These are phyloP conservation scores for Eutolmus rufibarbis DNA, from an alignment of 2,888 invertebrate species.

Conservation along the genomic window DNA sequence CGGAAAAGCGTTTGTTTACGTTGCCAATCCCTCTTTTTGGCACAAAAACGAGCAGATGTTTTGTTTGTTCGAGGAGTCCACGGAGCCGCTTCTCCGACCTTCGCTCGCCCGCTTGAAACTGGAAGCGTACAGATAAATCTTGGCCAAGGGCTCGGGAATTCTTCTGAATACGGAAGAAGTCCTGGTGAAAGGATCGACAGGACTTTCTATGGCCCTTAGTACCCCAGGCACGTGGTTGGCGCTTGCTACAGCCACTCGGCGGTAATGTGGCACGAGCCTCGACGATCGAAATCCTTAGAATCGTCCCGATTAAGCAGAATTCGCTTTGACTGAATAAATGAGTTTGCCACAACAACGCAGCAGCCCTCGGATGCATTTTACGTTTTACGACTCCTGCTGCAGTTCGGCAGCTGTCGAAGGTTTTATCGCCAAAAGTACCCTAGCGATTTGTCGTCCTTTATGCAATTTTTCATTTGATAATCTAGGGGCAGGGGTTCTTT, in stretches of 20 bases:
- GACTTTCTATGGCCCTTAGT: neutral
- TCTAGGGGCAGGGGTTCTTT: neutral
- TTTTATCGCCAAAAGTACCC: conserved; percentile 23
- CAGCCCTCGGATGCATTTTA: neutral
- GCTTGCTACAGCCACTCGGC: neutral
- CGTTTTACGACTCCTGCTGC: neutral
- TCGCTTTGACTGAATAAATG: conserved; percentile 17
- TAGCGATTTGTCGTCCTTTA: neutral
- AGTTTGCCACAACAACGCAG: neutral
- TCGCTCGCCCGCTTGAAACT: neutral
- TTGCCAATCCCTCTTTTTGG: conserved; percentile 21
- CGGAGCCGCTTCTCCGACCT: neutral
- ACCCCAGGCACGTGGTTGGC: conserved; percentile 26
- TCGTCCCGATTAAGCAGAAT: neutral
- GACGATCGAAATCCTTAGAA: neutral
- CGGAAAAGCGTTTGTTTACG: conserved; percentile 39
- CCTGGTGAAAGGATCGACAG: neutral
- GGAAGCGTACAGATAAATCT: conserved; percentile 5
- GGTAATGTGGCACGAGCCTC: neutral
- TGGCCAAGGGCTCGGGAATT: neutral
- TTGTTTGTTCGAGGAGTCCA: conserved; percentile 20
- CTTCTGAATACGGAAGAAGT: neutral
- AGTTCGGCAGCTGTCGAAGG: conserved; percentile 40
- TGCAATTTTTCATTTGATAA: conserved; percentile 29
- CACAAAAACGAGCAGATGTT: conserved; percentile 25